Evolutionary conservation across 30 jellyfish, hydroid and myxozoan genomes (phyloP), one percentile per base, ranked within the genome.

Genomic region (Pelagia noctiluca): DNA sequence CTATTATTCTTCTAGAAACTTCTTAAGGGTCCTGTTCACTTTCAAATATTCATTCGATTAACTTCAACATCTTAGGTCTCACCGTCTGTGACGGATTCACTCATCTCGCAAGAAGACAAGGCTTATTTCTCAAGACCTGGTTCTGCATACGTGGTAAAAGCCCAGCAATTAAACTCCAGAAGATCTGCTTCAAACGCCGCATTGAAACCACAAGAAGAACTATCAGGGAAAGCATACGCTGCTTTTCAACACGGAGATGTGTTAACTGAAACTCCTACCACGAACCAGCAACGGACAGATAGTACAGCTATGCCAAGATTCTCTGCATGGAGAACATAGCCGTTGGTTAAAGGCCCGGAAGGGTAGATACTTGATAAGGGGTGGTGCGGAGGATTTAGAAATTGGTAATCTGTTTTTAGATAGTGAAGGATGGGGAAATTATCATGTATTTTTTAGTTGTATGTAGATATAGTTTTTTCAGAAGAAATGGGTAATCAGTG

Each of bases 51-150:
- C 0, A 1, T 63, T 63, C 8, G 32, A 10, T 63, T 63, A 25
- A 30, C 52, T 10, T 3, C n/a, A 24, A 63, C 54, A 23, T 18
- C 31, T n/a, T n/a, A n/a, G n/a, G n/a, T n/a, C n/a, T n/a, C n/a
- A n/a, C n/a, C n/a, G n/a, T n/a, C n/a, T n/a, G n/a, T n/a, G n/a
- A n/a, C n/a, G n/a, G 86, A 75, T 18, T 23, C 61, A 0, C 11
- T 23, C 13, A 25, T 35, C 22, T 8, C 63, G 0, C 54, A 30
- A 10, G 32, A 21, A 10, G 82, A 63, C 24, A 63, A 21, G 25
- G 73, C 89, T 21, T 79, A 79, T 68, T 79, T 79, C 46, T 79
- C 89, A 35, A 65, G 89, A 23, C 89, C 89, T 62, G 89, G 89
- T 18, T 79, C 89, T 35, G 82, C 89, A 8, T 79, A 79, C 35